Evolutionary conservation across 2,113 vertebrate species (phyloP).

Genomic region (Chrysemys picta): DNA sequence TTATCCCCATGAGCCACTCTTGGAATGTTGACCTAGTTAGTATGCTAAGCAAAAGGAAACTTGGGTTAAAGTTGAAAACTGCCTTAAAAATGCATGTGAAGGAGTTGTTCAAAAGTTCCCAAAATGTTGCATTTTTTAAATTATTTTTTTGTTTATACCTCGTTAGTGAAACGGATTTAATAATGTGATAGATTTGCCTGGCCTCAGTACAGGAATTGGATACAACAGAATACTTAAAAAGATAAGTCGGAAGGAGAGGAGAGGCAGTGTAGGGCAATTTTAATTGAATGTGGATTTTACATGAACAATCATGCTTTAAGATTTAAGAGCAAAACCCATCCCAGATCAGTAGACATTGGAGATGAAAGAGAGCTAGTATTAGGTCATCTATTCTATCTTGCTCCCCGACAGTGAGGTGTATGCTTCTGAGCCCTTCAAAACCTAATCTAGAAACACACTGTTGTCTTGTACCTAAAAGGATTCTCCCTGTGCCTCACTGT

Average conservation of each 20-base stretch:
- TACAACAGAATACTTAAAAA: slow-evolving; percentile 32
- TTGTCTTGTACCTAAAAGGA: not conserved
- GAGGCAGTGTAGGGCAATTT: slow-evolving; percentile 29
- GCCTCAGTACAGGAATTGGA: slow-evolving; percentile 19
- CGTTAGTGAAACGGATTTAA: slow-evolving; percentile 42
- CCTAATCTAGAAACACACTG: not conserved
- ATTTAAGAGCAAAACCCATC: slow-evolving; percentile 18
- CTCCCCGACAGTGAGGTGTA: not conserved
- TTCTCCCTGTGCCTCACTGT: not conserved
- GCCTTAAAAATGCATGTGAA: not conserved
- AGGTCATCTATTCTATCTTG: not conserved
- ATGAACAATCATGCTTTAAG: not conserved
- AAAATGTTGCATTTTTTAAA: slow-evolving; percentile 28
- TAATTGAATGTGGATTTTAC: slow-evolving; percentile 55
- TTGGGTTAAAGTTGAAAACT: slow-evolving; percentile 32
- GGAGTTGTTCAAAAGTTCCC: not conserved
- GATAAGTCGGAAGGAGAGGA: not conserved
- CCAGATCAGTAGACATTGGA: not conserved
- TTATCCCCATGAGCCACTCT: not conserved
- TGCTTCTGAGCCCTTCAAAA: not conserved
- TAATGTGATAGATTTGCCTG: slow-evolving; percentile 26
- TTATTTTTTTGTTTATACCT: slow-evolving; percentile 55
- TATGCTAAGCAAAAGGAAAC: slow-evolving; percentile 57
- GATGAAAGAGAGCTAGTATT: not conserved
- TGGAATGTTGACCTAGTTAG: slow-evolving; percentile 57